Evolutionary conservation across 2,888 invertebrate species (phyloP).

Genomic region (Idaea biselata): DNA sequence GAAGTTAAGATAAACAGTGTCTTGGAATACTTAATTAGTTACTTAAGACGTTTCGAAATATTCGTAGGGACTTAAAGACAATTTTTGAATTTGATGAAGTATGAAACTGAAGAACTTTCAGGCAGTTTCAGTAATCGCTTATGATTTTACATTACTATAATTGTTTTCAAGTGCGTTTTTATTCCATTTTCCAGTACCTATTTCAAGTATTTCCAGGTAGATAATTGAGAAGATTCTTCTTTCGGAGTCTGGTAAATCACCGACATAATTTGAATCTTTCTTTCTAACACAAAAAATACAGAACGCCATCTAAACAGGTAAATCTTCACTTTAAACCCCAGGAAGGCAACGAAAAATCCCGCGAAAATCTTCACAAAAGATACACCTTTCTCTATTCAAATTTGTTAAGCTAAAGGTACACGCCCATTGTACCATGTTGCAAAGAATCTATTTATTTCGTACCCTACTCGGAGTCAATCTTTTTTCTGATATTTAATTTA

Average conservation of each 20-base stretch:
- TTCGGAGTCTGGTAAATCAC: too few species aligned
- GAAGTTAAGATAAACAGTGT: conserved; percentile 46
- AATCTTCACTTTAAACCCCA: not conserved
- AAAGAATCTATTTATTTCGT: not conserved
- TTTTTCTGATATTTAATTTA: too few species aligned
- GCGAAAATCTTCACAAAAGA: not conserved
- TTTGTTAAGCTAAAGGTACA: not conserved
- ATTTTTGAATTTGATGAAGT: not conserved
- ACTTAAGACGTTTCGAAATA: not conserved
- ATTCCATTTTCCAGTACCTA: too few species aligned
- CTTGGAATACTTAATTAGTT: conserved; percentile 47
- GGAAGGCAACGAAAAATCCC: not conserved
- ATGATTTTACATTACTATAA: not conserved
- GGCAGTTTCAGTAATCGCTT: not conserved
- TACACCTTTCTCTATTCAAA: not conserved
- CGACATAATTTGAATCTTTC: not conserved
- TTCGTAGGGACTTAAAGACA: not conserved
- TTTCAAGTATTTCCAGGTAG: too few species aligned
- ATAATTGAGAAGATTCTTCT: too few species aligned
- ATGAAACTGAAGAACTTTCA: not conserved
- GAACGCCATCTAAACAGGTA: not conserved
- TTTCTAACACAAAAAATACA: not conserved
- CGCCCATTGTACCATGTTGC: not conserved
- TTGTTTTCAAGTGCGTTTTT: not conserved
- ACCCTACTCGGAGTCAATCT: too few species aligned